These are phyloP conservation scores for Leptobrachium leishanense DNA, from an alignment of 2,113 vertebrate species.

Conservation along the genomic window DNA sequence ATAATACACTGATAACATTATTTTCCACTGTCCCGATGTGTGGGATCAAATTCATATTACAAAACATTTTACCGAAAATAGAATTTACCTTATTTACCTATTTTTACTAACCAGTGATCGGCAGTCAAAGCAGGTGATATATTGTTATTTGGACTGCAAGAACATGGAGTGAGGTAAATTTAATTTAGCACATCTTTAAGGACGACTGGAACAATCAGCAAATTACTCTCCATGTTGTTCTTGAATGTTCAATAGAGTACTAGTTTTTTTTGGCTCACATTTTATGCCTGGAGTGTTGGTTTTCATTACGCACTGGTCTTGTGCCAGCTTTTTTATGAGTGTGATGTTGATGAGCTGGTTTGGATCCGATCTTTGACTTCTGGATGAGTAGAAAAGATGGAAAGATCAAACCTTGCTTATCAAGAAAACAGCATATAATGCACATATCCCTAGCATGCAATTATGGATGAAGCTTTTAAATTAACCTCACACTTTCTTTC, in stretches of 20 bases:
- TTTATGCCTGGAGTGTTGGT: constrained; percentile 6
- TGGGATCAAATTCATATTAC: too few species aligned
- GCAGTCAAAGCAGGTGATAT: too few species aligned
- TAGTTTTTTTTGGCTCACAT: not conserved
- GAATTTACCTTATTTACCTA: too few species aligned
- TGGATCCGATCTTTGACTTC: constrained; percentile 12
- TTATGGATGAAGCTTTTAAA: constrained; percentile 34
- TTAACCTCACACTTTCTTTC: constrained; percentile 17
- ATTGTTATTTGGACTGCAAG: too few species aligned
- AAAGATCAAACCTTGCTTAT: constrained; percentile 15
- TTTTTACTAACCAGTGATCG: too few species aligned
- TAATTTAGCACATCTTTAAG: constrained; percentile 3
- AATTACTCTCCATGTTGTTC: constrained; percentile 12
- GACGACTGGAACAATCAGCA: constrained; percentile 13
- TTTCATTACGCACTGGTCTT: constrained; percentile 9
- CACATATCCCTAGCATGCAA: not conserved
- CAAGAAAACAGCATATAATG: constrained; percentile 13
- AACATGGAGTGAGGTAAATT: constrained; percentile 4
- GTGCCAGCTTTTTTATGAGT: constrained; percentile 21
- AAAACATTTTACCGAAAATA: too few species aligned
- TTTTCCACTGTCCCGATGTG: too few species aligned
- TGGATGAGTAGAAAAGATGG: constrained; percentile 9
- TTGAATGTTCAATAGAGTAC: constrained; percentile 8
- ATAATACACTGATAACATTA: too few species aligned
- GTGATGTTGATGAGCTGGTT: constrained; percentile 16